Base-by-base conservation (phyloP, 2,797 vertebrate genomes). In the Sebastes flavidus region DNA sequence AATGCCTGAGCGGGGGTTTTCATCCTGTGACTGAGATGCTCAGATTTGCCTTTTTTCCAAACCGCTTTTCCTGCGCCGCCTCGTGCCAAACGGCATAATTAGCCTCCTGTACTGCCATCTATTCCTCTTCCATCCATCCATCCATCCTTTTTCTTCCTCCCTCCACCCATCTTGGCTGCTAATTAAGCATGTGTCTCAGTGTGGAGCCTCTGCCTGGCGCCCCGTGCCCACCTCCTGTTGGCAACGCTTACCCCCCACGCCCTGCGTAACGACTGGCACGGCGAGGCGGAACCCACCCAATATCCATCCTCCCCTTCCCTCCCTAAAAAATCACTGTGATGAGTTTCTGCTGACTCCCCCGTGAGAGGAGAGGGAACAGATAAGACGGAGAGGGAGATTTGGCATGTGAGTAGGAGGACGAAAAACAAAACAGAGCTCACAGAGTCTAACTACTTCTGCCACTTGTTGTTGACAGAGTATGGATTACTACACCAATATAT, bases 291-390 rank as follows among this genome's bases (percentile, higher is more conserved):
- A 96, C 95, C 93, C 94, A 93, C 92, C 93, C 83, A 83, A 87
- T n/a, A 90, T 93, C 95, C 94, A 95, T 30, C 67, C 60, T 18
- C 22, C 42, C 12, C 9, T 0, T 0, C 27, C 24, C 34, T 13
- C 4, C 52, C 93, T 93, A 88, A 22, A 55, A 95, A 94, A 96
- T 96, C 95, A 95, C 92, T 89, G 94, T 96, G 96, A 96, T 97
- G 95, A 96, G 94, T 95, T 96, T 95, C 94, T 95, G 96, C 95
- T 94, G 95, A 96, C 96, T 96, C 95, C 95, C 95, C 95, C 91
- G 89, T 91, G 91, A 93, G 94, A 95, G 94, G 89, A 82, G 63
- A 56, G 29, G 56, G 52, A 76, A 38, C 13, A 49, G 76, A 81
- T 62, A 66, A 86, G 74, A 49, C 20, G 1, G 46, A 25, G 67